Evolutionary conservation across 1,140 invertebrate genomes (phyloP), one percentile per base, ranked within the genome.

Genomic region (Harlomillsia oculata): DNA sequence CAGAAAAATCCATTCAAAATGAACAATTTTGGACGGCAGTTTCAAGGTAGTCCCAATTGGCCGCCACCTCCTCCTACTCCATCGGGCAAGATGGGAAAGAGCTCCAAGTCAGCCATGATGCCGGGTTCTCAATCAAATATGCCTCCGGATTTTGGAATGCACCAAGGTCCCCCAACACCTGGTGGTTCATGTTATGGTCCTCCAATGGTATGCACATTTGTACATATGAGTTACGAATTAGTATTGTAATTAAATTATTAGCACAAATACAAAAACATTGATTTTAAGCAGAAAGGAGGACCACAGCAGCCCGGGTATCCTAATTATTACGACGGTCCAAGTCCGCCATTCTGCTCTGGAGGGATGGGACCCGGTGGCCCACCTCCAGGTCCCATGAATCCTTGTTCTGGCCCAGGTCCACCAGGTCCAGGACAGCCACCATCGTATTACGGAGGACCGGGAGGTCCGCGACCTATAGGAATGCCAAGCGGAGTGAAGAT

Each of bases 1-100:
- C 75, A 88, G 80, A 92, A 92, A 78, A 84, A 90, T 74, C 88
- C 88, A 26, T 75, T 89, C 62, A 92, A 91, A 77, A 80, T 87
- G 66, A 86, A 84, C 39, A 87, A 90, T 67, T 85, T 90, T 72
- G 83, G 80, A 70, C 80, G 85, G 63, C 85, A 65, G 58, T 65
- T 56, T 45, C 71, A 66, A 70, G 69, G 66, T 60, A 68, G 57
- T 66, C 66, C 46, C 54, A 68, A 55, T 69, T 71, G 71, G 66
- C 70, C 45, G 66, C 69, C 63, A 66, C 62, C 44, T 29, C 68
- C 34, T 64, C 69, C 49, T 51, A 61, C 43, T 8, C 58, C 58
- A 5, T 41, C 39, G 14, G 61, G 53, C 11, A 65, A 65, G 36
- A 65, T 59, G 55, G 58, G 53, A 14, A 65, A 63, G 53, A 60